Evolutionary conservation across 2,888 invertebrate species (phyloP).

Genomic region (Tribolium freemani): DNA sequence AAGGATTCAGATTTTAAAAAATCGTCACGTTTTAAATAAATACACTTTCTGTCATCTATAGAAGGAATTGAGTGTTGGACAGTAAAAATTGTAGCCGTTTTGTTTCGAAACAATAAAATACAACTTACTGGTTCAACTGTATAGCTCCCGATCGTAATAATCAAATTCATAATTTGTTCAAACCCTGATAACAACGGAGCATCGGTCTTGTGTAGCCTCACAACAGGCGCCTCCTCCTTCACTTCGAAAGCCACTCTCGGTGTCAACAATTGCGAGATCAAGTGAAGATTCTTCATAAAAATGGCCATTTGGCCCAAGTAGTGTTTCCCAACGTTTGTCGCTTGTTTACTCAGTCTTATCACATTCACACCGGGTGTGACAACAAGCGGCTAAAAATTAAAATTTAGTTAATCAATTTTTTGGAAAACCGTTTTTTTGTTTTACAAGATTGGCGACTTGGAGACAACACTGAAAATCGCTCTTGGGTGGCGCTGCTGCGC

Average conservation of each 20-base stretch:
- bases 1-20: too few species aligned
- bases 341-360: constrained; percentile 73
- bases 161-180: constrained; percentile 82
- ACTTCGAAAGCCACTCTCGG: constrained; percentile 71
- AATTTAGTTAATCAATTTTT: too few species aligned
- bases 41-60: too few species aligned
- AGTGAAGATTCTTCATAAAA: constrained; percentile 78
- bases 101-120: too few species aligned
- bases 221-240: constrained; percentile 62
- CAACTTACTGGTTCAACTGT: constrained; percentile 76
- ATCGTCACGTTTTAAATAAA: too few species aligned
- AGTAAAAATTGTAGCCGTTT: too few species aligned
- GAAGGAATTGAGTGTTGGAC: too few species aligned
- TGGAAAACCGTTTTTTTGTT: too few species aligned
- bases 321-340: constrained; percentile 78
- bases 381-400: constrained; percentile 61
- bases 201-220: constrained; percentile 71
- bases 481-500: constrained; percentile 61
- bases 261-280: constrained; percentile 76
- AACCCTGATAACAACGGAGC: constrained; percentile 86
- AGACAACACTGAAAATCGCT: constrained; percentile 59
- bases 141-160: constrained; percentile 84
- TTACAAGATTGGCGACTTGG: constrained; percentile 60
- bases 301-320: constrained; percentile 80
- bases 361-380: constrained; percentile 76